A percentile compares a stretch with the other conserved stretches of the same genome.
Evolutionary conservation across 2,797 vertebrate species (phyloP).

Genomic region (Rhynchonycteris naso): DNA sequence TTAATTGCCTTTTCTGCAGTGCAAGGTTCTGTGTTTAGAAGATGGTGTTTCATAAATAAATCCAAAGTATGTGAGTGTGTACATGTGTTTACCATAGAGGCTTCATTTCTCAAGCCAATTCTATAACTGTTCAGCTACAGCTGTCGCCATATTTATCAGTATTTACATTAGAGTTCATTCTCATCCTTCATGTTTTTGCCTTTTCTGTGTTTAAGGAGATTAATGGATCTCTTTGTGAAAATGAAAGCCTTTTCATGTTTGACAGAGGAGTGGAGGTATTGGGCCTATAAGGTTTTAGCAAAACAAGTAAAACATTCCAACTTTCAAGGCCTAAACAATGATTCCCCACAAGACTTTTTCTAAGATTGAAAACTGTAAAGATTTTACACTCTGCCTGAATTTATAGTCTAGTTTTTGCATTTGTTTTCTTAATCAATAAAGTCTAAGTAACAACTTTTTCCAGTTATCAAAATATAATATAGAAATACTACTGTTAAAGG

Average conservation of each 20-base stretch:
- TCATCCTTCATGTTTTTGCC: slow-evolving; percentile 57
- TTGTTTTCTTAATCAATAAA: slow-evolving; percentile 35
- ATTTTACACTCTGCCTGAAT: not conserved
- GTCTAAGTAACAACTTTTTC: not conserved
- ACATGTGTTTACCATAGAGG: slow-evolving; percentile 57
- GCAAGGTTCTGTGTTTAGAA: slow-evolving; percentile 84
- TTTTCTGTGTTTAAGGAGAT: slow-evolving; percentile 59
- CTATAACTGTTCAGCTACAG: slow-evolving; percentile 63
- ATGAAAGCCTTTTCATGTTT: slow-evolving; percentile 58
- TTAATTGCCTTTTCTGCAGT: slow-evolving; percentile 87
- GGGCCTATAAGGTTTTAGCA: not conserved
- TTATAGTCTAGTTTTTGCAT: not conserved
- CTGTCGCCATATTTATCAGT: slow-evolving; percentile 70
- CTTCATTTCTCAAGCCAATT: slow-evolving; percentile 78
- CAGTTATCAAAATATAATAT: not conserved
- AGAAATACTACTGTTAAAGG: not conserved
- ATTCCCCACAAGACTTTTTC: not conserved
- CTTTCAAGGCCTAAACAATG: slow-evolving; percentile 46
- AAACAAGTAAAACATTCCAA: slow-evolving; percentile 8
- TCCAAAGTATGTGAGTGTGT: slow-evolving; percentile 68
- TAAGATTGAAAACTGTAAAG: not conserved
- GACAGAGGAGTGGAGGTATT: slow-evolving; percentile 12
- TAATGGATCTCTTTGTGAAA: slow-evolving; percentile 48
- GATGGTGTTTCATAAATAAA: slow-evolving; percentile 86
- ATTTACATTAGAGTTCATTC: slow-evolving; percentile 56